These are phyloP conservation scores for Palythoa caribaeorum DNA, from an alignment of 92 coral and sea anemone species.

Conservation along the genomic window DNA sequence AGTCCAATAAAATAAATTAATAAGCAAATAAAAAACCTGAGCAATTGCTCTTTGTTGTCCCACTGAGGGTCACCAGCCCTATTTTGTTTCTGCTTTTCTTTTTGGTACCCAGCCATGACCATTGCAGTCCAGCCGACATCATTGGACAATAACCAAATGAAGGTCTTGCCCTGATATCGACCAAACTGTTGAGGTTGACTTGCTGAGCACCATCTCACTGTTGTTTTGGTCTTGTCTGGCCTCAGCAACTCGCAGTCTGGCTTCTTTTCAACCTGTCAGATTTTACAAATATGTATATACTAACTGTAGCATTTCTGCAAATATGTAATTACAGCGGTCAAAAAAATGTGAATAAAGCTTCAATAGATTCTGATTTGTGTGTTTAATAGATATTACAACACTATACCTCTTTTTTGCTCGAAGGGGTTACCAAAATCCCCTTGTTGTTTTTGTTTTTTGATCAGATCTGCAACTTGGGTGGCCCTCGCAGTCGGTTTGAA, in stretches of 20 bases:
- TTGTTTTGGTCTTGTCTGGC: not conserved
- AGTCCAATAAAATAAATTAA: not conserved
- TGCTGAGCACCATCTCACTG: constrained; percentile 22
- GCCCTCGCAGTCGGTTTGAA: not conserved
- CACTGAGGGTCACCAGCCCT: not conserved
- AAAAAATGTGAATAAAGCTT: not conserved
- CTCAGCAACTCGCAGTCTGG: not conserved
- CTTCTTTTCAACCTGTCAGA: constrained; percentile 51
- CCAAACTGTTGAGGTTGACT: constrained; percentile 50
- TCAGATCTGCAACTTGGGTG: not conserved
- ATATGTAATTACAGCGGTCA: not conserved
- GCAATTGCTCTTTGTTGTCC: constrained; percentile 43
- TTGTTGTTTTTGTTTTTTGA: not conserved
- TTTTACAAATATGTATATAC: not conserved
- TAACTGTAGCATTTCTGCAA: not conserved
- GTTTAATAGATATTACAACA: not conserved
- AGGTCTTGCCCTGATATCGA: constrained; percentile 54
- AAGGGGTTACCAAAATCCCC: not conserved
- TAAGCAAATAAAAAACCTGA: not conserved
- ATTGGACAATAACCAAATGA: constrained; percentile 51
- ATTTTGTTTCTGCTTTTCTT: not conserved
- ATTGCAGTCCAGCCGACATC: constrained; percentile 66
- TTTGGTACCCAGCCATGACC: constrained; percentile 61
- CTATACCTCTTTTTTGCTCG: not conserved
- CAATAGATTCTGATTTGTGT: not conserved